Evolutionary conservation across 1,140 invertebrate species (phyloP), one percentile per base, ranked within the genome.

Genomic region (Drosophila pallidifrons): DNA sequence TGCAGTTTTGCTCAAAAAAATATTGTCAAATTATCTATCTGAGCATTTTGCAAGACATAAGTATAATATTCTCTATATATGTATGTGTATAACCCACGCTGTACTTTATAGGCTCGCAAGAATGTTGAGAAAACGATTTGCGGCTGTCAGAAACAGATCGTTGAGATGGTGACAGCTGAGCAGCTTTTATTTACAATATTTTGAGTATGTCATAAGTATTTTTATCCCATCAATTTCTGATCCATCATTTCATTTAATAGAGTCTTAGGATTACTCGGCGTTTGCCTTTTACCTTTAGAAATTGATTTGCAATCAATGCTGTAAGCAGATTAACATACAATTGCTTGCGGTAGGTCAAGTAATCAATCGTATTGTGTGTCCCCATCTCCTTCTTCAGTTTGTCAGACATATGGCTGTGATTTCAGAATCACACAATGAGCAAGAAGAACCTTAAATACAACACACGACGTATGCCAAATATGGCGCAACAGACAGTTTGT

Each of bases 261-360:
- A 43, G 11, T 43, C 38, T 41, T 13, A 13, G n/a, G 41, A 43
- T 38, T 38, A 38, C 35, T 11, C 30, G 30, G 1, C 35, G 30
- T 32, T 6, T 7, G 5, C 7, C 30, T 35, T 20, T 35, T 63
- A 15, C n/a, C 30, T 5, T 32, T 32, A 59, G 15, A 20, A 41
- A 16, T n/a, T 61, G 6, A 45, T 54, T 20, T 7, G n/a, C 13
- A 10, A 30, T 41, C 16, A 35, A 46, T 11, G 25, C 54, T 58
- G 32, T 35, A 10, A 13, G 8, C 15, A 5, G 13, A 54, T 70
- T 67, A 75, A 75, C 68, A 75, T 75, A 57, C 73, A 71, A 75
- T 59, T 30, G 41, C n/a, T 75, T 75, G 68, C 46, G 73, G 73
- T 65, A 75, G 73, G 73, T 75, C 73, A 72, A 58, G 52, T 54